These are phyloP conservation scores for Gallinago nigripennis DNA, from an alignment of 2,797 vertebrate genomes.

Conservation along the genomic window DNA sequence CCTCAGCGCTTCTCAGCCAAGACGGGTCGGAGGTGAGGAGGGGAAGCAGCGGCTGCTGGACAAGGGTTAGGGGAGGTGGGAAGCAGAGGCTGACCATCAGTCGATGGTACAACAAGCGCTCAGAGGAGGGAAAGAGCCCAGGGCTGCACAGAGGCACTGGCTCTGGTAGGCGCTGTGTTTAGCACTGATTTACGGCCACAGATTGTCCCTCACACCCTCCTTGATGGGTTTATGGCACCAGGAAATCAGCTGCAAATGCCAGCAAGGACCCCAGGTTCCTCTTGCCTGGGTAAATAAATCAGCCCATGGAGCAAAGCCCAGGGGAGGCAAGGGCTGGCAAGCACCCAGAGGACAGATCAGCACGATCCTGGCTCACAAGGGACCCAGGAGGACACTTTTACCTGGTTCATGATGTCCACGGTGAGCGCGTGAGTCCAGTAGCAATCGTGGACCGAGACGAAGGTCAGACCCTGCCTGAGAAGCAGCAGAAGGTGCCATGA, in stretches of 20 bases:
- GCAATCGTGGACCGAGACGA: constrained; percentile 96
- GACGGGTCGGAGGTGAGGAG: not conserved
- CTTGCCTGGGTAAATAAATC: not conserved
- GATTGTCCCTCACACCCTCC: not conserved
- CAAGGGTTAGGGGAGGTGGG: not conserved
- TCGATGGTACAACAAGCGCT: not conserved
- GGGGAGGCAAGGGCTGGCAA: not conserved
- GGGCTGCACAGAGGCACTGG: not conserved
- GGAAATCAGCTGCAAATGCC: not conserved
- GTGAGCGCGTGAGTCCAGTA: constrained; percentile 95
- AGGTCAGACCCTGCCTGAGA: constrained; percentile 88
- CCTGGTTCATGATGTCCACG: constrained; percentile 93
- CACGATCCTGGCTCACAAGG: not conserved
- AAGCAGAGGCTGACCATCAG: accelerated
- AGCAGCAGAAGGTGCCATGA: not conserved
- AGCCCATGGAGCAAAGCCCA: constrained; percentile 9
- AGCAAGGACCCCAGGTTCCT: not conserved
- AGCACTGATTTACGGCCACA: not conserved
- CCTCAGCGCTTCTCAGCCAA: not conserved
- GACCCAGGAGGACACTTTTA: constrained; percentile 39
- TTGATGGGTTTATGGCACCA: not conserved
- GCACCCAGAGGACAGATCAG: not conserved
- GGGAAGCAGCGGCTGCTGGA: not conserved
- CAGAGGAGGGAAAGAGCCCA: not conserved
- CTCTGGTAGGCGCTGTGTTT: not conserved